Evolutionary conservation across 2,888 invertebrate genomes (phyloP).

Genomic region (Ormia ochracea): DNA sequence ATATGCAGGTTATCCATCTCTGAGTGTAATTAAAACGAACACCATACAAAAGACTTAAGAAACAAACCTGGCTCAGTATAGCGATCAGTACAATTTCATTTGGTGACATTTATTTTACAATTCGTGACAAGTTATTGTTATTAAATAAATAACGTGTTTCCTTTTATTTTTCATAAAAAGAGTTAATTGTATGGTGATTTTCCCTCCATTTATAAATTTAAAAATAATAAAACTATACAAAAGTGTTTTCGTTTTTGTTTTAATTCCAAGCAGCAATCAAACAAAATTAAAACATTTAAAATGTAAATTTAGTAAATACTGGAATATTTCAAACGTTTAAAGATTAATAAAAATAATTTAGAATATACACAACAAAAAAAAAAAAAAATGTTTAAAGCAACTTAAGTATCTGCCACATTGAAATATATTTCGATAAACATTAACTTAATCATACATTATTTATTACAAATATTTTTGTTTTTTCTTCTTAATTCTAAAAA

Average conservation of each 20-base stretch:
- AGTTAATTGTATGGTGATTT: not conserved
- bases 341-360: no score
- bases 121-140: conserved; percentile 45
- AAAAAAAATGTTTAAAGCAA: no score
- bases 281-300: no score
- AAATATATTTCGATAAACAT: not conserved
- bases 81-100: conserved; percentile 6
- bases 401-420: not conserved
- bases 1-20: not conserved
- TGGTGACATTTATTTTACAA: conserved; percentile 18
- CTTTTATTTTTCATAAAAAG: not conserved
- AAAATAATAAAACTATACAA: no score
- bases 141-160: conserved; percentile 35
- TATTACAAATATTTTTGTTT: not conserved
- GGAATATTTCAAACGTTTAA: no score
- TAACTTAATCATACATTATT: not conserved
- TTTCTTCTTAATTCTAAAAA: not conserved
- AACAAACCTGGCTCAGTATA: not conserved
- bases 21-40: not conserved
- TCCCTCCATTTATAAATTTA: not conserved
- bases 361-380: no score
- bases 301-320: no score
- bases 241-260: no score
- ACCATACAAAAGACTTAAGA: conserved; percentile 37
- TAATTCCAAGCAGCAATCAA: no score